phyloP scores from a whole-genome alignment of 1,140 invertebrate species.

The Sycobia sp. region DNA sequence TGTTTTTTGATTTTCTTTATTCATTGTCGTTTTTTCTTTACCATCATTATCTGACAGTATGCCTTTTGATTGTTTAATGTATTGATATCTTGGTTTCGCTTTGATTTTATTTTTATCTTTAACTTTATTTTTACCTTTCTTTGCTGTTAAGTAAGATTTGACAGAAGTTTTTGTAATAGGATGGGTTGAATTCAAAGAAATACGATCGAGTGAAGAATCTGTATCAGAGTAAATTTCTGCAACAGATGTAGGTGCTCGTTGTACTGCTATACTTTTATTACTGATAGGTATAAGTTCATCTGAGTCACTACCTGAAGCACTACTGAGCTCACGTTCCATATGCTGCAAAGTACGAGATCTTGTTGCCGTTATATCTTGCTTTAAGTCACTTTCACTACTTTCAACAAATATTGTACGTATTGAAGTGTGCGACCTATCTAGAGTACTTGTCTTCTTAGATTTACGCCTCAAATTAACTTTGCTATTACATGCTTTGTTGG shows the following conservation, averaged over 20 bases:
- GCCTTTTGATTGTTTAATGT: constrained; percentile 5
- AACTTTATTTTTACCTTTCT: constrained; percentile 38
- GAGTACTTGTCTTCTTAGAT: constrained; percentile 50
- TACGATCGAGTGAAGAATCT: constrained; percentile 73
- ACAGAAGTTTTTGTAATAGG: not conserved
- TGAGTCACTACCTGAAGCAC: constrained; percentile 72
- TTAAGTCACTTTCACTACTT: constrained; percentile 50
- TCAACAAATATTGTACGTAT: constrained; percentile 40
- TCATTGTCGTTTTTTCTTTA: constrained; percentile 42
- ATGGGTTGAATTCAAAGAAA: constrained; percentile 37
- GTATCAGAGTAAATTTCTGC: constrained; percentile 78
- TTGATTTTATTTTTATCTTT: constrained; percentile 39
- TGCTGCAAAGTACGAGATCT: constrained; percentile 67
- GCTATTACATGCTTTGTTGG: constrained; percentile 9
- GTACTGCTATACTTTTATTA: constrained; percentile 50
- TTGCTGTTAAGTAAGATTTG: not conserved
- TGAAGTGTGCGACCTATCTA: constrained; percentile 41
- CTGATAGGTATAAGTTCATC: constrained; percentile 73
- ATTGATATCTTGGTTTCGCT: constrained; percentile 27
- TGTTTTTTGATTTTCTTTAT: constrained; percentile 66
- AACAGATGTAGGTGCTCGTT: constrained; percentile 46
- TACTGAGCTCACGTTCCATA: constrained; percentile 70
- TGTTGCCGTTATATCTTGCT: constrained; percentile 47
- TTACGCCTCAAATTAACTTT: constrained; percentile 43
- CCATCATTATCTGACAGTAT: not conserved